phyloP scores from a whole-genome alignment of 2,797 vertebrate species.

The Aulostomus chinensis region DNA sequence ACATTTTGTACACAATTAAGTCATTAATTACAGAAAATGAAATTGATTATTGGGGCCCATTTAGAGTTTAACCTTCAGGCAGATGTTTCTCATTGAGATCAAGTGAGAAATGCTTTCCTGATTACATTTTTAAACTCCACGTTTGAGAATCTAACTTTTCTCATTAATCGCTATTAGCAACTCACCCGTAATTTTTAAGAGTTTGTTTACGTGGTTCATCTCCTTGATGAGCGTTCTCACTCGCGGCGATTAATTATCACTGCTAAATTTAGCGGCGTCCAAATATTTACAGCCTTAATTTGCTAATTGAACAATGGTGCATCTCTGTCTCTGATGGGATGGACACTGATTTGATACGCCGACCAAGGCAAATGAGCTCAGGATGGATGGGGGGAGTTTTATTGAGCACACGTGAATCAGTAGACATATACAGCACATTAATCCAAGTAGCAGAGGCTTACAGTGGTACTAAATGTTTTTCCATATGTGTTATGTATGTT shows the following conservation, averaged over 20 bases:
- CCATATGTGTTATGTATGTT: conserved; percentile 4
- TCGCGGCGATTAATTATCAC: conserved; percentile 66
- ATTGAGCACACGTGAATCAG: conserved; percentile 6
- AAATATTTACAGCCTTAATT: conserved; percentile 51
- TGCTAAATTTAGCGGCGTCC: conserved; percentile 47
- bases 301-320: conserved; percentile 47
- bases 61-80: conserved; percentile 1
- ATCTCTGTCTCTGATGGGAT: conserved; percentile 18
- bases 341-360: conserved; percentile 19
- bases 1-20: background rate
- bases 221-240: conserved; percentile 59
- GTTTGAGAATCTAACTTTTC: conserved; percentile 58
- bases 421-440: conserved; percentile 4
- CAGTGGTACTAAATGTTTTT: background rate
- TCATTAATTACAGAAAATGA: background rate
- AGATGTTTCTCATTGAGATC: conserved; percentile 2
- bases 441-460: conserved; percentile 14
- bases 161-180: conserved; percentile 59
- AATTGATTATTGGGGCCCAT: conserved; percentile 2
- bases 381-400: conserved; percentile 1
- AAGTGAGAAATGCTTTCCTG: conserved; percentile 25
- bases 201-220: conserved; percentile 71
- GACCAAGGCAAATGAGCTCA: conserved; percentile 6
- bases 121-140: conserved; percentile 7
- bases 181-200: conserved; percentile 55